Evolutionary conservation across 2,888 invertebrate species (phyloP), one percentile per base, ranked within the genome.

Genomic region (Gari tellinella): DNA sequence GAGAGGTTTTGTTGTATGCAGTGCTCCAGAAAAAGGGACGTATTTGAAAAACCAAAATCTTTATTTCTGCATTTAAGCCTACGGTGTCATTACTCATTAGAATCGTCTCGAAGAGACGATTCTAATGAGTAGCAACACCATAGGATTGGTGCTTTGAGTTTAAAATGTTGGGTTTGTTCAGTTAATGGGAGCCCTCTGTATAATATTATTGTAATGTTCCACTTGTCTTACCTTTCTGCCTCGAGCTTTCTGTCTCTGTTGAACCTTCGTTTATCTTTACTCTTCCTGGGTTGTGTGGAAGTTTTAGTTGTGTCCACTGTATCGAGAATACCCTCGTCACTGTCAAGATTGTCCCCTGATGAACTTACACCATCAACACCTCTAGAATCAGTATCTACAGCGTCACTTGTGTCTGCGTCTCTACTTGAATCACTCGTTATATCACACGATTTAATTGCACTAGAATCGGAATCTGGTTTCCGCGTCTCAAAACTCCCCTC

Each of bases 401-500:
- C 61, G 48, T 61, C 65, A 53, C 45, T 57, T 48, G 40, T 55
- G 14, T 73, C 46, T 56, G 49, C 41, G 43, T 62, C 45, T 25
- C 49, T 49, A 23, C 38, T 51, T 60, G 49, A 25, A 37, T 64
- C 31, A 63, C 52, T 48, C 10, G 26, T 46, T 45, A 38, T 19
- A 53, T 61, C 31, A 31, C 31, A 31, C 4, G 49, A 17, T 64
- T 70, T 77, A 21, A 73, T 45, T 49, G 73, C 78, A 63, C 75
- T 68, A 48, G 64, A 72, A 37, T 84, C 83, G 0, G 78, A 62
- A 49, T 85, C 82, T 26, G 61, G 31, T 43, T 74, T 81, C 26
- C 68, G 66, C 23, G 67, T 65, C 41, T 86, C 85, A 68, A 84
- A 84, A 69, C 82, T 83, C 46, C 84, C 76, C 40, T 85, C 85